These are phyloP conservation scores for Acronicta leporina DNA, from an alignment of 2,888 invertebrate species.

Conservation along the genomic window DNA sequence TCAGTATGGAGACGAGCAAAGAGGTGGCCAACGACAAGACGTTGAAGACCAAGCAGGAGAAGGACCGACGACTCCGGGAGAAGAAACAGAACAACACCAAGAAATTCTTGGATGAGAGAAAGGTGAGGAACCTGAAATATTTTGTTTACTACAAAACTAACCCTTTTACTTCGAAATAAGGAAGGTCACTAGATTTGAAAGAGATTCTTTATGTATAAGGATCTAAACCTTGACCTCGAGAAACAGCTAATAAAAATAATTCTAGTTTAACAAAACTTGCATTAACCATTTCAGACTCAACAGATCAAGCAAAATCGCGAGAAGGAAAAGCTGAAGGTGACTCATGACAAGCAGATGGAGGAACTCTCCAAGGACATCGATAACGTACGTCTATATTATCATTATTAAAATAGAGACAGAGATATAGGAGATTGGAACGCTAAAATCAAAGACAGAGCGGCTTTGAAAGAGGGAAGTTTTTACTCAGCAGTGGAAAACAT, in stretches of 20 bases:
- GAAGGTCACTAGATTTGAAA: too few species aligned
- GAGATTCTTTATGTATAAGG: too few species aligned
- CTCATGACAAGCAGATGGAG: constrained; percentile 97
- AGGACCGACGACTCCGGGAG: constrained; percentile 97
- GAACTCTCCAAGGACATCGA: constrained; percentile 96
- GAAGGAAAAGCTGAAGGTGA: constrained; percentile 96
- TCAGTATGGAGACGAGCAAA: constrained; percentile 98
- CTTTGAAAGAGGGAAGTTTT: too few species aligned
- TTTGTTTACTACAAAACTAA: background rate
- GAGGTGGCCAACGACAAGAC: constrained; percentile 99
- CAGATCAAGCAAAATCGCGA: constrained; percentile 97
- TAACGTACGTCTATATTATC: constrained; percentile 89
- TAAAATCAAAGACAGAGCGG: too few species aligned
- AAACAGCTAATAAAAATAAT: too few species aligned
- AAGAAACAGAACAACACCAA: constrained; percentile 99
- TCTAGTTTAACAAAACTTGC: background rate
- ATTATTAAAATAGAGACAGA: too few species aligned
- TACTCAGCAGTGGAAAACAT: too few species aligned
- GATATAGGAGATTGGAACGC: too few species aligned
- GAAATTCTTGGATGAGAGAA: constrained; percentile 98
- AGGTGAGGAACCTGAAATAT: constrained; percentile 76
- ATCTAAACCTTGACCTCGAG: too few species aligned
- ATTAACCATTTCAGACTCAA: constrained; percentile 87
- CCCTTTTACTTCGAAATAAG: too few species aligned
- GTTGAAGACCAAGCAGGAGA: constrained; percentile 98